These are phyloP conservation scores for Heterocephalus glaber DNA, from an alignment of 2,113 vertebrate genomes.

Conservation along the genomic window DNA sequence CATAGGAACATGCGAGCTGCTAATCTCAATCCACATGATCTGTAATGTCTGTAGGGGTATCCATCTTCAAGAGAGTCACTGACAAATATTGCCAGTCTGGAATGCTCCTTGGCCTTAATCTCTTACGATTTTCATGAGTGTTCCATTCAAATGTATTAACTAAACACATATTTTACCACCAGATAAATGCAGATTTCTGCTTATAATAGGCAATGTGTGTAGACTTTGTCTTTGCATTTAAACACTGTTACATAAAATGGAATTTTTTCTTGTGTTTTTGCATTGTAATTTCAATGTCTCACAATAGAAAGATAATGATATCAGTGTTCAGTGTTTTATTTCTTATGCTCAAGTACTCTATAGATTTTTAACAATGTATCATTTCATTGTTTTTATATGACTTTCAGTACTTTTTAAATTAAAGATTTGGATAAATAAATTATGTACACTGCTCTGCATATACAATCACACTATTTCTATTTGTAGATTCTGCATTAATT, in stretches of 20 bases:
- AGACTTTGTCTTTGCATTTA: constrained; percentile 30
- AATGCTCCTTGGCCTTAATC: neutral
- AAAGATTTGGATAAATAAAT: constrained; percentile 78
- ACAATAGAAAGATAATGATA: constrained; percentile 80
- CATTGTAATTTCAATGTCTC: constrained; percentile 79
- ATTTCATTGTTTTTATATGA: constrained; percentile 80
- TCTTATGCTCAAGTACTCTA: constrained; percentile 72
- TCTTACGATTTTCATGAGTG: constrained; percentile 40
- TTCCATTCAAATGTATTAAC: constrained; percentile 29
- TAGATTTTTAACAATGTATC: constrained; percentile 78
- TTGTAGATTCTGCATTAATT: constrained; percentile 71
- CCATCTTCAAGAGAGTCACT: neutral
- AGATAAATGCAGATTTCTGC: neutral
- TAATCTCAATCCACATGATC: neutral
- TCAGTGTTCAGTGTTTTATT: constrained; percentile 79
- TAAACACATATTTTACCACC: neutral
- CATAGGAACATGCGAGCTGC: neutral
- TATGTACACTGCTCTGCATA: constrained; percentile 77
- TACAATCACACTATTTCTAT: constrained; percentile 73
- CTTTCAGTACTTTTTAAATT: constrained; percentile 78
- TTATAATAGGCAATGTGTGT: neutral
- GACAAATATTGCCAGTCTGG: neutral
- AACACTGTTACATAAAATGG: constrained; percentile 57
- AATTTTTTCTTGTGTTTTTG: constrained; percentile 65
- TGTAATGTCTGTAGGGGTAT: neutral